Conservation (phyloP, 37 sponge, comb jelly and placozoan species). For the Diacarnus erythraeanus region DNA sequence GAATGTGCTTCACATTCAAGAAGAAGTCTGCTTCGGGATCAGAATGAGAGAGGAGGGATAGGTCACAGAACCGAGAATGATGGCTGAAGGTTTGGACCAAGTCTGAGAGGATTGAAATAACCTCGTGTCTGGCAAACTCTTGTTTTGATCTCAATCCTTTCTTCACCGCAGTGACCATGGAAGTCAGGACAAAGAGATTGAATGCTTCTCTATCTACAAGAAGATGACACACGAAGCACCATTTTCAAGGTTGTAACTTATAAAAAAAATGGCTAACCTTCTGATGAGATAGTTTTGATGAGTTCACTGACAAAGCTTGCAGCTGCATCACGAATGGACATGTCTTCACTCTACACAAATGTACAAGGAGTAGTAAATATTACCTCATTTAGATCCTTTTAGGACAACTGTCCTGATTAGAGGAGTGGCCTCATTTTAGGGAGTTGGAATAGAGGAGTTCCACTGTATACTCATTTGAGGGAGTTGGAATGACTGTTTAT, state of each 20-base stretch:
- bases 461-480: no score
- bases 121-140: constrained; percentile 66
- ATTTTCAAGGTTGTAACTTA: no score
- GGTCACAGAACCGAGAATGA: constrained; percentile 64
- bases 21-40: constrained; percentile 91
- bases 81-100: constrained; percentile 50
- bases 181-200: constrained; percentile 28
- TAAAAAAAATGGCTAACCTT: constrained; percentile 20
- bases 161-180: constrained; percentile 31
- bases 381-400: no score
- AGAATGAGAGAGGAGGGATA: constrained; percentile 40
- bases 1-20: constrained; percentile 85
- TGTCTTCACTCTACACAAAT: constrained; percentile 63
- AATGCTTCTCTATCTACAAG: constrained; percentile 44
- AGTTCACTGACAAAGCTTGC: constrained; percentile 51
- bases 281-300: constrained; percentile 21
- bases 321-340: constrained; percentile 78
- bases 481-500: no score
- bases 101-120: constrained; percentile 58
- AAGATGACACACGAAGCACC: no score
- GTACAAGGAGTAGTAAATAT: no score
- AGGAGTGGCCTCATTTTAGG: no score
- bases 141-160: constrained; percentile 51
- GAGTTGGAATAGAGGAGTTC: no score
- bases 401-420: no score